A percentile compares a stretch with the other conserved stretches of the same genome.
Conservation (phyloP, 2,888 invertebrate genomes). For the Meiosimyza platycephala region DNA sequence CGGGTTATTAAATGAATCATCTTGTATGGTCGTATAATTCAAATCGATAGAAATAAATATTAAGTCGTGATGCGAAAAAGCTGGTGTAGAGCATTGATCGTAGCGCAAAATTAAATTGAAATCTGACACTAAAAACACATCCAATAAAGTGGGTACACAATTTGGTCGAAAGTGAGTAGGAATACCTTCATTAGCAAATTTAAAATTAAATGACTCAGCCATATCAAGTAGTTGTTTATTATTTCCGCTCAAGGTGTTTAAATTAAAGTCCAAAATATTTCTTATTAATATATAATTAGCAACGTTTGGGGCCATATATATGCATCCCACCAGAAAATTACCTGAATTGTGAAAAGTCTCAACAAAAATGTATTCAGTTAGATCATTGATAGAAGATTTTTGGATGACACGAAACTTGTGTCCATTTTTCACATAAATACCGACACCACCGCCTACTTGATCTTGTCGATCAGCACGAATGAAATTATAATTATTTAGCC, state of each 20-base stretch:
- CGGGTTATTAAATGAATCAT: background rate
- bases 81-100: background rate
- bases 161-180: conserved; percentile 10
- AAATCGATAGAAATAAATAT: conserved; percentile 2
- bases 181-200: background rate
- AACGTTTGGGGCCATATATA: background rate
- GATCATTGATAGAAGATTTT: background rate
- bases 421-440: conserved; percentile 21
- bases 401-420: no score
- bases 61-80: conserved; percentile 9
- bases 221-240: background rate
- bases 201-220: no score
- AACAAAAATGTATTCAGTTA: background rate
- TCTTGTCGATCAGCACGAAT: conserved; percentile 6
- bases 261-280: background rate
- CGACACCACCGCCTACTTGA: conserved; percentile 12
- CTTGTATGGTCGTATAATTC: no score
- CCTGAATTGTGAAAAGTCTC: background rate
- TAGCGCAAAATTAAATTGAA: conserved; percentile 1
- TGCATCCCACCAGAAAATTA: no score
- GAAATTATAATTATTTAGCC: conserved; percentile 1
- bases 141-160: conserved; percentile 4
- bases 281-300: background rate
- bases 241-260: background rate
- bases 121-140: conserved; percentile 9